Conservation (phyloP, 2,113 vertebrate species). For the Ctenodactylus gundi region DNA sequence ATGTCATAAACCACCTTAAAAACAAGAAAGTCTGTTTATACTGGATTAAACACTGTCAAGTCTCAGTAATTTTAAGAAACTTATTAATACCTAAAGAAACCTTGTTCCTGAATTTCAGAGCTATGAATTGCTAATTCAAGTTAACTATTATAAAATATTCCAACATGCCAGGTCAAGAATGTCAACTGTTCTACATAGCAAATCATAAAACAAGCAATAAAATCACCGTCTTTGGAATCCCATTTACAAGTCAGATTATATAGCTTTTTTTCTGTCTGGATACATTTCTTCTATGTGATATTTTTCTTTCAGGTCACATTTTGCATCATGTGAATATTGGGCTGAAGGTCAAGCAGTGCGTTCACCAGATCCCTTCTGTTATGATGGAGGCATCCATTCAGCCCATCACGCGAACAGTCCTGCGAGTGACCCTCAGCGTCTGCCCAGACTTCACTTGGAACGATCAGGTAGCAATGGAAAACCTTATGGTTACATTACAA, state of each 20-base stretch:
- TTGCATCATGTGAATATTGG: constrained; percentile 98
- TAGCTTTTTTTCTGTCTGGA: constrained; percentile 76
- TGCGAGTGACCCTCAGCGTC: constrained; percentile 92
- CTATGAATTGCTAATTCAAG: constrained; percentile 83
- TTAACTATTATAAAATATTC: constrained; percentile 87
- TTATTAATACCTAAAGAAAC: constrained; percentile 66
- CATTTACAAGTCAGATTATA: constrained; percentile 82
- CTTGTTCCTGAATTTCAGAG: constrained; percentile 78
- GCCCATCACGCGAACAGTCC: constrained; percentile 97
- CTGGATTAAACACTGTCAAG: constrained; percentile 62
- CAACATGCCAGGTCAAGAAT: constrained; percentile 83
- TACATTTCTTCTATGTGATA: constrained; percentile 75
- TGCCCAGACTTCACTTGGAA: constrained; percentile 95
- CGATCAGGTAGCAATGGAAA: constrained; percentile 90
- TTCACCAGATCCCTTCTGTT: constrained; percentile 96
- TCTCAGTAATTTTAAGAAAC: constrained; percentile 80
- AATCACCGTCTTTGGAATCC: constrained; percentile 72
- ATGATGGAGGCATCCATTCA: constrained; percentile 95
- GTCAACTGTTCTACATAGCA: constrained; percentile 81
- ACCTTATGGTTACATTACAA: neutral
- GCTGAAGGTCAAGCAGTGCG: constrained; percentile 95
- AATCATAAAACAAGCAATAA: constrained; percentile 83
- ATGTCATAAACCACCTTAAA: constrained; percentile 23
- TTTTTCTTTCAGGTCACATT: constrained; percentile 94
- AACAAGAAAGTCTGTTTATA: constrained; percentile 56